Evolutionary conservation across 2,888 invertebrate species (phyloP), one percentile per base, ranked within the genome.

Genomic region (Patella ulyssiponensis): DNA sequence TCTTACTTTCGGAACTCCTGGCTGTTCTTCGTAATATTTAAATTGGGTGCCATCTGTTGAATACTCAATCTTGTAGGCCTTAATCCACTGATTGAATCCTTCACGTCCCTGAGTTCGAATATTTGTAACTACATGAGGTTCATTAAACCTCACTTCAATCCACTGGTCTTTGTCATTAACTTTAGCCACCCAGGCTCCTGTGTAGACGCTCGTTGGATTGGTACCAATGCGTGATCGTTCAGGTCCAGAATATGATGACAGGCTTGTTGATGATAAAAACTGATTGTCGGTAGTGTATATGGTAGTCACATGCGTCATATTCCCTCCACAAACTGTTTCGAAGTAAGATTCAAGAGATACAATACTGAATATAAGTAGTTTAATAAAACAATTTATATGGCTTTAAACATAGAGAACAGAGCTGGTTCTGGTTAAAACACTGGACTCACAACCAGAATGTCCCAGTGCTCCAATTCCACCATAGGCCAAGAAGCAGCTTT

Each of bases 1-100:
- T 9, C 52, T n/a, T 70, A 77, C 77, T 70, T 73, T 74, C 15
- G 56, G 73, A n/a, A 69, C 52, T 53, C 74, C 75, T 11, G 77
- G 71, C 23, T 51, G 58, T n/a, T 75, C 71, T 69, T 75, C 74
- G 33, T 78, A 78, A 69, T 75, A 75, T 17, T 85, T 90, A 95
- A 96, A 96, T 1, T 93, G 93, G 44, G 93, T 91, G 0, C 94
- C 94, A 86, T 96, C 95, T 15, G 93, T 94, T 0, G 96, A 95
- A 92, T 96, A 96, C 86, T 94, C 92, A 0, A 97, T 93, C 86
- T 94, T 94, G 92, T 94, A 97, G 0, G 94, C 93, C 2, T 94
- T 94, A 1, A 96, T 95, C 95, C 95, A 96, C 87, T 95, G 94
- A 83, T 95, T 93, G 79, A 94, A 94, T 27, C 95, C 95, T 71